Conservation (phyloP, 2,888 invertebrate species). For the Sialis fuliginosa region DNA sequence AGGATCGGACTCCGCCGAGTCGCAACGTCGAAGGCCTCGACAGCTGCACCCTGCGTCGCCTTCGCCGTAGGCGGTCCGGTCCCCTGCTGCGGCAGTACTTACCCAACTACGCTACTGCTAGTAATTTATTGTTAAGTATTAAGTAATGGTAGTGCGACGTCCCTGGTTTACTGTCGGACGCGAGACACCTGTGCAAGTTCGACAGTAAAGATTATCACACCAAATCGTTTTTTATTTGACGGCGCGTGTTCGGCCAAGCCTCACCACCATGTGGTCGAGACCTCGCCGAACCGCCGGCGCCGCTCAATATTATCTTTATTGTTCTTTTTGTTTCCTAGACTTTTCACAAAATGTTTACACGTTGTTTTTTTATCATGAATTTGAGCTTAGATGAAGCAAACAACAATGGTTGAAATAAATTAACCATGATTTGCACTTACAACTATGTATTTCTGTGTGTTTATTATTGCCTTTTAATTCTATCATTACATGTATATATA, state of each 20-base stretch:
- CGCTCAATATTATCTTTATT: no score
- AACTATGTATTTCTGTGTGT: constrained; percentile 3
- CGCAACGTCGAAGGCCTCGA: background rate
- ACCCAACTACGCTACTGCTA: background rate
- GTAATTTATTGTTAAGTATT: background rate
- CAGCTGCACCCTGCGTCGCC: background rate
- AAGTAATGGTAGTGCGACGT: no score
- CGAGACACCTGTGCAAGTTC: no score
- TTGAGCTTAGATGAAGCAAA: constrained; percentile 3
- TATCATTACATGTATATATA: constrained; percentile 3
- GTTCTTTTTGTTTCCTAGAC: no score
- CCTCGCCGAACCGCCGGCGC: no score
- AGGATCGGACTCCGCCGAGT: background rate
- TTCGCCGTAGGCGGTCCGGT: background rate
- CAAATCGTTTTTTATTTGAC: no score
- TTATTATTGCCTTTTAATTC: constrained; percentile 3
- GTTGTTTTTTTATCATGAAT: no score
- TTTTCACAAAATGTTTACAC: no score
- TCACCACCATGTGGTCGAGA: no score
- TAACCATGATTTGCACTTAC: constrained; percentile 2
- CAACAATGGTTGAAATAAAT: background rate
- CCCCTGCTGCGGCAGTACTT: constrained; percentile 2
- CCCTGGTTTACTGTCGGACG: no score
- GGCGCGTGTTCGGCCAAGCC: no score
- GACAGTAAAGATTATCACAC: no score